phyloP scores from a whole-genome alignment of 2,113 vertebrate genomes.

The Orientallactaga bullata region DNA sequence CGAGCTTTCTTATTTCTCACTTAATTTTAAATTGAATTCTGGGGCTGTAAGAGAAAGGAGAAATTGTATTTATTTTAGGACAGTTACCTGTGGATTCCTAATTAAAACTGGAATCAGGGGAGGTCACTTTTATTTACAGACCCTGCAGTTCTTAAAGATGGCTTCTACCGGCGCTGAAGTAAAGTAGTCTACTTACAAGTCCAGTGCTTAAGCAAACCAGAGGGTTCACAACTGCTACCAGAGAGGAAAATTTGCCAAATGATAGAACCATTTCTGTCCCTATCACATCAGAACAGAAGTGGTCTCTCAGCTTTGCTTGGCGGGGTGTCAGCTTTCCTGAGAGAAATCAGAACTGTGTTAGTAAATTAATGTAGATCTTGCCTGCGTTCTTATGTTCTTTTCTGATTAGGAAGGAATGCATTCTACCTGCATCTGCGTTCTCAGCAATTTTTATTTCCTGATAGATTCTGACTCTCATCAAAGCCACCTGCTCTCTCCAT shows the following conservation, averaged over 20 bases:
- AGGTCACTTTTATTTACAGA: slow-evolving; percentile 13
- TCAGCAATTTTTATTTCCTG: slow-evolving; percentile 21
- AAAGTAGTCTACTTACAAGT: not conserved
- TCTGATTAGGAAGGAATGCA: slow-evolving; percentile 8
- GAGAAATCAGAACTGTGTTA: slow-evolving; percentile 36
- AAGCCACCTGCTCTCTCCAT: slow-evolving; percentile 56
- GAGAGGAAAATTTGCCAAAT: slow-evolving; percentile 58
- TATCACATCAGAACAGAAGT: slow-evolving; percentile 48
- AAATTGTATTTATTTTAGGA: not conserved
- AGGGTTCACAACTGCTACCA: not conserved
- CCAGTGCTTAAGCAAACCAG: slow-evolving; percentile 14
- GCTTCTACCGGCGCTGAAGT: not conserved
- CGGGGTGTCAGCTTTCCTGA: slow-evolving; percentile 42
- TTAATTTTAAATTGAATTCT: slow-evolving; percentile 3
- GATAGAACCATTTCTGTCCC: slow-evolving; percentile 6
- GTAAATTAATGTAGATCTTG: slow-evolving; percentile 59
- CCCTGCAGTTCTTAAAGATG: slow-evolving; percentile 5
- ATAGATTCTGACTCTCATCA: slow-evolving; percentile 63
- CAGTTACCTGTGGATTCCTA: slow-evolving; percentile 37
- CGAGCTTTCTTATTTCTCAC: not conserved
- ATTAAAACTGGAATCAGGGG: not conserved
- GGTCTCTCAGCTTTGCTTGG: slow-evolving; percentile 50
- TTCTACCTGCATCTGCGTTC: slow-evolving; percentile 59
- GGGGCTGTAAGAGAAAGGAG: not conserved
- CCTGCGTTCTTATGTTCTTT: slow-evolving; percentile 61